Percentiles rank a stretch among this genome's conserved stretches.
These are phyloP conservation scores for Sterna hirundo DNA, from an alignment of 2,113 vertebrate species.

Conservation along the genomic window DNA sequence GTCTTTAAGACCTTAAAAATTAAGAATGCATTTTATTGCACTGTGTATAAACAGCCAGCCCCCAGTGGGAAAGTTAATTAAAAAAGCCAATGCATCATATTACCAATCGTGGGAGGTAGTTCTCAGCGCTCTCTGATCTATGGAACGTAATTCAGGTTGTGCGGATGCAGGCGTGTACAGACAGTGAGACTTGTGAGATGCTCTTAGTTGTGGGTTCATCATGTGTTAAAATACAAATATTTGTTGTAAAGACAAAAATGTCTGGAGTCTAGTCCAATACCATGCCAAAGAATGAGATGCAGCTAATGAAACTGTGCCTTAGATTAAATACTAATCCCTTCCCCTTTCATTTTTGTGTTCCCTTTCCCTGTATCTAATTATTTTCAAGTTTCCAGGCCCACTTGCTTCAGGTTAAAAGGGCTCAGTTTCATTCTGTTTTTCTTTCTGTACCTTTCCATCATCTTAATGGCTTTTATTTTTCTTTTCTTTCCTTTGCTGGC, in stretches of 20 bases:
- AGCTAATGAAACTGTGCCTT: neutral
- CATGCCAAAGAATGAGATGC: neutral
- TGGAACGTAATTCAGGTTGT: neutral
- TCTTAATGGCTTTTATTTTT: neutral
- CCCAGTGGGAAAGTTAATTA: slow-evolving; percentile 13
- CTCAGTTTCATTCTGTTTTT: neutral
- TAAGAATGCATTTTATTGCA: neutral
- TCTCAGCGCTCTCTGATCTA: neutral
- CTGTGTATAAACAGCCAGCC: neutral
- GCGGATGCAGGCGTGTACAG: neutral
- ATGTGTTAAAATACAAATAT: neutral
- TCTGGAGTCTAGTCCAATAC: neutral
- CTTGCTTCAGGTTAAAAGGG: neutral
- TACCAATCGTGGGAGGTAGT: neutral
- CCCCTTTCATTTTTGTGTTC: neutral
- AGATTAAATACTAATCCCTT: neutral
- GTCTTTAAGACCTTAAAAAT: slow-evolving; percentile 10
- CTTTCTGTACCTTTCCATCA: neutral
- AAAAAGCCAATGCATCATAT: slow-evolving; percentile 4
- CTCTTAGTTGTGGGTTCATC: neutral
- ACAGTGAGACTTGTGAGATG: neutral
- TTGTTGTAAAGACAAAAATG: neutral
- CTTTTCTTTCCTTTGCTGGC: neutral
- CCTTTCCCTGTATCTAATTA: neutral
- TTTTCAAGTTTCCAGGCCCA: neutral